Percentiles rank a stretch among this genome's conserved stretches.
phyloP scores from a whole-genome alignment of 1,140 invertebrate genomes.

The Cydia amplana region DNA sequence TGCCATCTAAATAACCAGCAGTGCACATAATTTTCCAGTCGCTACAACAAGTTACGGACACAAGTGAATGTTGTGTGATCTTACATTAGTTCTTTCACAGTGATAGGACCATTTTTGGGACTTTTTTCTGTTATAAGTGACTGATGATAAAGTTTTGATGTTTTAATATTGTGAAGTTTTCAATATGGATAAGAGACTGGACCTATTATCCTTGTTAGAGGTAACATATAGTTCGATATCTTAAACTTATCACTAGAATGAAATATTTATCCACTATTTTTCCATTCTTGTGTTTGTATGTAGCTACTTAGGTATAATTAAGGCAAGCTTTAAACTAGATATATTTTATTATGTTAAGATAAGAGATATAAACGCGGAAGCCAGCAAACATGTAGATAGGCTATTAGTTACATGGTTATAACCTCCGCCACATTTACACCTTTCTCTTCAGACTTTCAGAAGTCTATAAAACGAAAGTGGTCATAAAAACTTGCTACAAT shows the following conservation, averaged over 20 bases:
- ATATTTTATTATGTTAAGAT: background rate
- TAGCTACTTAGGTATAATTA: background rate
- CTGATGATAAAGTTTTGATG: slow-evolving; percentile 57
- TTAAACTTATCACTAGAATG: background rate
- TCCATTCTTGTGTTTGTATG: slow-evolving; percentile 12
- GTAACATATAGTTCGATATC: slow-evolving; percentile 50
- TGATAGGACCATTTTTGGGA: slow-evolving; percentile 28
- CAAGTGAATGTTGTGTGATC: slow-evolving; percentile 37
- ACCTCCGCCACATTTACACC: slow-evolving; percentile 20
- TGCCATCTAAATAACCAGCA: slow-evolving; percentile 53
- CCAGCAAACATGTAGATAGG: background rate
- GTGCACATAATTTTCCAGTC: slow-evolving; percentile 36
- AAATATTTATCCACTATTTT: slow-evolving; percentile 1
- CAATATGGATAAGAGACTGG: slow-evolving; percentile 77
- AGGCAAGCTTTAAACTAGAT: background rate
- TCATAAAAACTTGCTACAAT: background rate
- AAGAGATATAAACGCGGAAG: background rate
- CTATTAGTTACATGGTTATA: background rate
- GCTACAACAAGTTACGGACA: slow-evolving; percentile 37
- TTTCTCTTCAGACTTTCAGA: slow-evolving; percentile 31
- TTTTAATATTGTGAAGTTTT: slow-evolving; percentile 47
- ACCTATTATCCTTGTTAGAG: slow-evolving; percentile 76
- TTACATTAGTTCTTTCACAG: slow-evolving; percentile 37
- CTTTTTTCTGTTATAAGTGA: slow-evolving; percentile 38
- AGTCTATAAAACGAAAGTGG: slow-evolving; percentile 25